Evolutionary conservation across 2,888 invertebrate species (phyloP).

Genomic region (Melinaea marsaeus): DNA sequence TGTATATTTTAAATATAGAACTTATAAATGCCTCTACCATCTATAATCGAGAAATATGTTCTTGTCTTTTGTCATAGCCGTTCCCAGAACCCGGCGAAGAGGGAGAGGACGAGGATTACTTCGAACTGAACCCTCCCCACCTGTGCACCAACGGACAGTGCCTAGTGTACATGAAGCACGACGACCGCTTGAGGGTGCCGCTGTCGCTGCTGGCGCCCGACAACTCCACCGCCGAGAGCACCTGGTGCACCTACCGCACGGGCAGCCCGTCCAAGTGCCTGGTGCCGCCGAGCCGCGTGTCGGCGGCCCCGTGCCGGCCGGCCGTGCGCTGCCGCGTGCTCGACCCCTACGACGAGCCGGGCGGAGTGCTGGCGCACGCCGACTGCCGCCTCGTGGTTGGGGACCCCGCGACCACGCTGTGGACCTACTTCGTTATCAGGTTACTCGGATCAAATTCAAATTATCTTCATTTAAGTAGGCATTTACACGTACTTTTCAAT

Average conservation of each 20-base stretch:
- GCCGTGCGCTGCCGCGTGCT: constrained; percentile 84
- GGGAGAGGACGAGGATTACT: constrained; percentile 52
- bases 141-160: constrained; percentile 65
- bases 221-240: constrained; percentile 57
- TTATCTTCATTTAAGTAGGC: neutral
- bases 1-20: too few relatives aligned
- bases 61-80: constrained; percentile 22
- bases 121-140: constrained; percentile 63
- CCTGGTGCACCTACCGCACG: constrained; percentile 82
- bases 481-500: too few relatives aligned
- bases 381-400: constrained; percentile 81
- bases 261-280: constrained; percentile 74
- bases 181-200: constrained; percentile 55
- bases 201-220: constrained; percentile 58
- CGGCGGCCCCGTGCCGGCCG: constrained; percentile 76
- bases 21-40: neutral
- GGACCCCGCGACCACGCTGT: constrained; percentile 82
- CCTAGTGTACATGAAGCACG: constrained; percentile 66
- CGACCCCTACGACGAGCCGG: constrained; percentile 82
- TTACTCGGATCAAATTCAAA: constrained; percentile 29
- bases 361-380: constrained; percentile 82
- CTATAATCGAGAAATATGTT: neutral
- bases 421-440: constrained; percentile 83
- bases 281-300: constrained; percentile 74
- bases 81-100: constrained; percentile 33